Base-by-base conservation (phyloP, 1,140 invertebrate genomes). In the Aphis gossypii region DNA sequence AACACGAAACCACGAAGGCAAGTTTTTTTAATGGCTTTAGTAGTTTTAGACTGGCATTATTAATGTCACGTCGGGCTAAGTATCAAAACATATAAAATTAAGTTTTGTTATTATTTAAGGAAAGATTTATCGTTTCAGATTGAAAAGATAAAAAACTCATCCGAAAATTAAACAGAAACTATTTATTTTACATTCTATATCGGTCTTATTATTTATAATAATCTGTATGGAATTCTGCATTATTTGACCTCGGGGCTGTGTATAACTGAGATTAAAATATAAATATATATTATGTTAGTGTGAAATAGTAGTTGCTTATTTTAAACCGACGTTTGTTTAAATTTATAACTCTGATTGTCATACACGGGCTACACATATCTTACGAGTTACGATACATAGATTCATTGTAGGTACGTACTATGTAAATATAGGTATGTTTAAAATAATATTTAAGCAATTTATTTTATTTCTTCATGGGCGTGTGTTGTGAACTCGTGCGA, bases 91-190 rank as follows among this genome's bases (percentile, higher is more conserved):
- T 90, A 60, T 90, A 60, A 90, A 89, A 60, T 90, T 56, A 38
- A 48, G 46, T 88, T 41, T 60, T 60, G 38, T 90, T 90, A 90
- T 90, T 90, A 60, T 90, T 41, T 90, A 44, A 60, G 89, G 89
- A 90, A 68, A 68, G 89, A 60, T 90, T 90, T 90, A 90, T 90
- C 20, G 54, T 68, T 30, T 44, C 56, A 44, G 89, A 68, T 90
- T 8, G 54, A 56, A 60, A 44, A 60, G 89, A 90, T 90, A 41
- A 90, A 90, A 90, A 51, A 60, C 23, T 90, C 54, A 44, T 60
- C 38, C 35, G 51, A 60, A 90, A 90, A 88, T 88, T 51, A 51
- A 54, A 90, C 38, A 90, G 35, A 44, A 60, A 41, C 23, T 30
- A 30, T 90, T 90, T 38, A 56, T 89, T 88, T n/a, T 25, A 25